These are phyloP conservation scores for Mirza zaza DNA, from an alignment of 2,113 vertebrate species.

Conservation along the genomic window DNA sequence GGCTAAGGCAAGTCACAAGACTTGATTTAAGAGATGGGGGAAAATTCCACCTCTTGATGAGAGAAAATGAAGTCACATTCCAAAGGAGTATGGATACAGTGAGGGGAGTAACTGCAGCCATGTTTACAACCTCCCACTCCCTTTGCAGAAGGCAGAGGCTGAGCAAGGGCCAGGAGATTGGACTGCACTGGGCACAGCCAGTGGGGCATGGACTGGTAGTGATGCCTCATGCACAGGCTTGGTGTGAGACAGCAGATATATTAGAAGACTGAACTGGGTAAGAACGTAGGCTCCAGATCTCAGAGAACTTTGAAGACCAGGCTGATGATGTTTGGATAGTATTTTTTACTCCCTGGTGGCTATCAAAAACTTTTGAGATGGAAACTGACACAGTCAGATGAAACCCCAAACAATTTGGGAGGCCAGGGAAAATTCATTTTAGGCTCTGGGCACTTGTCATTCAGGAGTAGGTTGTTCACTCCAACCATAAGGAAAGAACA, in stretches of 20 bases:
- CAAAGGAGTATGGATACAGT: background rate
- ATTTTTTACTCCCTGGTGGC: background rate
- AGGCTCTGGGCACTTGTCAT: background rate
- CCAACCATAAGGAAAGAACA: background rate
- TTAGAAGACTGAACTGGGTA: background rate
- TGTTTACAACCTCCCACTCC: background rate
- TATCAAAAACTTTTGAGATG: background rate
- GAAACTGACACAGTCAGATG: background rate
- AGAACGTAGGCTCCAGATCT: background rate
- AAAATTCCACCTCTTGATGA: background rate
- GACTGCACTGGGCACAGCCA: background rate
- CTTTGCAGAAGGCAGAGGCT: background rate
- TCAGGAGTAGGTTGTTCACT: background rate
- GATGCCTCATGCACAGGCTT: too few relatives aligned
- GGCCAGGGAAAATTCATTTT: background rate
- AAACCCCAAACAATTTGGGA: background rate
- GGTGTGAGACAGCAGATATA: rapidly evolving
- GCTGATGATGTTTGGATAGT: background rate
- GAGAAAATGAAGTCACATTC: background rate
- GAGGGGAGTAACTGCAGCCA: background rate
- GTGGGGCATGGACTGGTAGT: rapidly evolving
- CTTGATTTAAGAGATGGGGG: background rate
- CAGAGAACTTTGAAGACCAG: background rate
- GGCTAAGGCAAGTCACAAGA: background rate
- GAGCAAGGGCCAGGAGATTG: background rate